Conservation (phyloP, 2,797 vertebrate genomes). For the Mormyrops boulengeri region DNA sequence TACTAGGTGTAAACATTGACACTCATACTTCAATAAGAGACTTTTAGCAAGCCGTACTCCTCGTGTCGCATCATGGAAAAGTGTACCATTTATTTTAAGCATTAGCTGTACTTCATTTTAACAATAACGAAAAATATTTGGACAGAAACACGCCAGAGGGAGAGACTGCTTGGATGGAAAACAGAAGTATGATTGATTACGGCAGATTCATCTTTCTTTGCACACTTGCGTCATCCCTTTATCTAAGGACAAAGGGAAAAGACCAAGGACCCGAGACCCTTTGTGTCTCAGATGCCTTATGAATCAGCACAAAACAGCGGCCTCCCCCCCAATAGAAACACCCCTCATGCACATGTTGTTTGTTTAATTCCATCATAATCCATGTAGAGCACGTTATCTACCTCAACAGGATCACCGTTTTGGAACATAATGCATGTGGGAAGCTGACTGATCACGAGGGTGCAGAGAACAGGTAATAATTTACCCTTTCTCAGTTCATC, state of each 20-base stretch:
- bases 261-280: conserved; percentile 38
- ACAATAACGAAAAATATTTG: conserved; percentile 26
- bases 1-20: background rate
- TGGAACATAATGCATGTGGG: conserved; percentile 23
- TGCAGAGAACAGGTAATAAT: conserved; percentile 14
- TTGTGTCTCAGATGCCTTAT: conserved; percentile 36
- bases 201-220: conserved; percentile 48
- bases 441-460: conserved; percentile 29
- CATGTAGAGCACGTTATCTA: conserved; percentile 46
- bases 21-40: background rate
- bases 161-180: conserved; percentile 25
- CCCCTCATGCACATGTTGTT: conserved; percentile 12
- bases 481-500: background rate
- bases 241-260: conserved; percentile 46
- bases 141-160: conserved; percentile 31
- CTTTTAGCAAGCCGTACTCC: background rate
- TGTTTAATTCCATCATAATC: conserved; percentile 28
- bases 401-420: conserved; percentile 35
- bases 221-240: conserved; percentile 40
- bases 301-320: conserved; percentile 31
- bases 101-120: background rate
- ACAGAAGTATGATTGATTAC: conserved; percentile 51
- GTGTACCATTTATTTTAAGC: background rate
- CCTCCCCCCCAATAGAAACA: conserved; percentile 36
- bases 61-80: background rate